Conservation (phyloP, 2,888 invertebrate genomes). For the Mythimna ferrago region DNA sequence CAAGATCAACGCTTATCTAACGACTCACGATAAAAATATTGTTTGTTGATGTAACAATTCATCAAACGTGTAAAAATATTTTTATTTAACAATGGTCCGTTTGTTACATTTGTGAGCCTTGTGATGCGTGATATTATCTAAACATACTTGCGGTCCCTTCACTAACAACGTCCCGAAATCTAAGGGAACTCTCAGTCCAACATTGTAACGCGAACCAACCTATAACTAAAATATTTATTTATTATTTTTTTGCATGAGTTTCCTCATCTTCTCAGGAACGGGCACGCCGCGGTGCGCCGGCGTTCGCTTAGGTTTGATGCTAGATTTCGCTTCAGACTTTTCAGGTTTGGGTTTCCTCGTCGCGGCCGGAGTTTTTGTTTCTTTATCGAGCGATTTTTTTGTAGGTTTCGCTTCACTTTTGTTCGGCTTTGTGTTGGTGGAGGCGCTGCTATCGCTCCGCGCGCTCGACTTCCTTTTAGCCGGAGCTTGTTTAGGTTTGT, state of each 20-base stretch:
- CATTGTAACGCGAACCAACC: slow-evolving; percentile 63
- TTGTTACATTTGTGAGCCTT: slow-evolving; percentile 83
- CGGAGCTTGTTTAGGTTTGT: slow-evolving; percentile 57
- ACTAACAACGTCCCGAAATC: slow-evolving; percentile 54
- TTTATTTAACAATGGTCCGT: slow-evolving; percentile 87
- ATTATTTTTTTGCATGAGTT: slow-evolving; percentile 75
- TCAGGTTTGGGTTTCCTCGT: slow-evolving; percentile 52
- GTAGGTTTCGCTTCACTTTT: slow-evolving; percentile 57
- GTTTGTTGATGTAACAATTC: slow-evolving; percentile 72
- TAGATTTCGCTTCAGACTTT: slow-evolving; percentile 57
- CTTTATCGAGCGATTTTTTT: slow-evolving; percentile 70
- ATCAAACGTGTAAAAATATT: slow-evolving; percentile 86
- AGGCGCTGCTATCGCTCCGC: slow-evolving; percentile 57
- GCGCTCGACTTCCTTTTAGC: slow-evolving; percentile 64
- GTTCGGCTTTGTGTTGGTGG: slow-evolving; percentile 47
- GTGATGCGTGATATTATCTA: slow-evolving; percentile 80
- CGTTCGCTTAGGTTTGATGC: slow-evolving; percentile 68
- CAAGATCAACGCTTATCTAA: slow-evolving; percentile 76
- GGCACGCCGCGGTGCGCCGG: slow-evolving; percentile 81
- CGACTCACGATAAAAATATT: slow-evolving; percentile 79
- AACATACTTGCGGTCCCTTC: slow-evolving; percentile 76
- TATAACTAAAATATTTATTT: slow-evolving; percentile 67
- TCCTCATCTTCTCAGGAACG: slow-evolving; percentile 82
- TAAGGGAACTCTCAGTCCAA: slow-evolving; percentile 58
- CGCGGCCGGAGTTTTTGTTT: slow-evolving; percentile 58